Evolutionary conservation across 2,888 invertebrate genomes (phyloP).

Genomic region (Penaeus monodon): DNA sequence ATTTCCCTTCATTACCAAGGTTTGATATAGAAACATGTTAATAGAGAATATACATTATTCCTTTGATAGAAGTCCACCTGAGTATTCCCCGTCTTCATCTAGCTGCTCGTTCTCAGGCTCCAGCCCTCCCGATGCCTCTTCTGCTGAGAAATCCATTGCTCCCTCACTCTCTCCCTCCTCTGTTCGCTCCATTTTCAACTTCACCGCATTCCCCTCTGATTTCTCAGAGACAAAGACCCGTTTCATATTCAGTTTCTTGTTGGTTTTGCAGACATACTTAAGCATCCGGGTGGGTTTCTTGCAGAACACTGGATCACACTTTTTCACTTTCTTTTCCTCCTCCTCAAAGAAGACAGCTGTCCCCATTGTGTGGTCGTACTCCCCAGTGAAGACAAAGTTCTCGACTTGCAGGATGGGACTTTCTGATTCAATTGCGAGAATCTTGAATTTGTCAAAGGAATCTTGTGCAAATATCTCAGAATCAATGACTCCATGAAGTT

Average conservation of each 20-base stretch:
- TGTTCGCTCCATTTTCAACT: not conserved
- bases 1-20: too few relatives aligned
- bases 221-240: constrained; percentile 57
- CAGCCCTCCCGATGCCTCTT: too few relatives aligned
- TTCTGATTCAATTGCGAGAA: constrained; percentile 55
- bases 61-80: too few relatives aligned
- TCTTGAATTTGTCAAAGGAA: constrained; percentile 55
- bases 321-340: constrained; percentile 50
- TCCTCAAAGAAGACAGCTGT: constrained; percentile 57
- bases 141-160: too few relatives aligned
- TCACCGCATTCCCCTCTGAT: not conserved
- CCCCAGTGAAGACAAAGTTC: constrained; percentile 57
- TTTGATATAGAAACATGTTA: too few relatives aligned
- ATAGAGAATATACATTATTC: too few relatives aligned
- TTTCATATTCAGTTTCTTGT: constrained; percentile 54
- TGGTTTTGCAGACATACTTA: constrained; percentile 49
- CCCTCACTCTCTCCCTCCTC: not conserved
- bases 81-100: too few relatives aligned
- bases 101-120: too few relatives aligned
- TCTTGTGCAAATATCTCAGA: constrained; percentile 58
- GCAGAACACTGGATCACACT: constrained; percentile 59
- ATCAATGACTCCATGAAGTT: constrained; percentile 58
- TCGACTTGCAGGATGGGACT: constrained; percentile 54
- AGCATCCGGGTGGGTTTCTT: constrained; percentile 55
- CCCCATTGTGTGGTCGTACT: constrained; percentile 56